Evolutionary conservation across 2,113 vertebrate genomes (phyloP).

Genomic region (Arothron firmamentum): DNA sequence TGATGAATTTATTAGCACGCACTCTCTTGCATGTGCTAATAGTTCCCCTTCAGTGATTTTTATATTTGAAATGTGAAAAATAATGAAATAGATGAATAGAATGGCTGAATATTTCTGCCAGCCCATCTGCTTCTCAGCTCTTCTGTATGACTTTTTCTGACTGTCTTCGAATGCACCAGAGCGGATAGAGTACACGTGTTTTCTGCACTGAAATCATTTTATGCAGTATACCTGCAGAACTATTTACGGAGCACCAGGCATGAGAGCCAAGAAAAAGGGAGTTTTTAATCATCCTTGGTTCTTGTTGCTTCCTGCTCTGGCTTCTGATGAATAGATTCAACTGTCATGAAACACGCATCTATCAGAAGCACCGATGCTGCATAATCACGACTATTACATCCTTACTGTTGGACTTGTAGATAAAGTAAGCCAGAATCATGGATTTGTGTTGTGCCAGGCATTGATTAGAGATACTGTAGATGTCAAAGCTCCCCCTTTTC

Average conservation of each 20-base stretch:
- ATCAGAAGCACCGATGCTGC: conserved; percentile 60
- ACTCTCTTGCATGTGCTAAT: conserved; percentile 4
- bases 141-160: neutral
- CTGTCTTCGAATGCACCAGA: conserved; percentile 5
- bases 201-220: conserved; percentile 33
- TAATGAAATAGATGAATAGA: neutral
- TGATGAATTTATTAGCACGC: conserved; percentile 42
- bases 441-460: conserved; percentile 56
- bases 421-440: conserved; percentile 68
- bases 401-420: conserved; percentile 48
- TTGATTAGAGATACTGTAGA: conserved; percentile 61
- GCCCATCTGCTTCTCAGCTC: no score
- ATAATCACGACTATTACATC: conserved; percentile 66
- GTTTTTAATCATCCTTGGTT: conserved; percentile 51
- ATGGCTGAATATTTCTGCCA: no score
- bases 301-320: conserved; percentile 33
- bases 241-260: conserved; percentile 19
- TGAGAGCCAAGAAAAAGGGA: conserved; percentile 30
- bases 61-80: conserved; percentile 43
- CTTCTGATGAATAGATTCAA: conserved; percentile 63
- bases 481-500: conserved; percentile 33
- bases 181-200: conserved; percentile 19
- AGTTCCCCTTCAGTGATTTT: conserved; percentile 35
- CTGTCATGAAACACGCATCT: conserved; percentile 64
- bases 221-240: conserved; percentile 24